These are phyloP conservation scores for Ormyrus nitidulus DNA, from an alignment of 2,888 invertebrate genomes.

Conservation along the genomic window DNA sequence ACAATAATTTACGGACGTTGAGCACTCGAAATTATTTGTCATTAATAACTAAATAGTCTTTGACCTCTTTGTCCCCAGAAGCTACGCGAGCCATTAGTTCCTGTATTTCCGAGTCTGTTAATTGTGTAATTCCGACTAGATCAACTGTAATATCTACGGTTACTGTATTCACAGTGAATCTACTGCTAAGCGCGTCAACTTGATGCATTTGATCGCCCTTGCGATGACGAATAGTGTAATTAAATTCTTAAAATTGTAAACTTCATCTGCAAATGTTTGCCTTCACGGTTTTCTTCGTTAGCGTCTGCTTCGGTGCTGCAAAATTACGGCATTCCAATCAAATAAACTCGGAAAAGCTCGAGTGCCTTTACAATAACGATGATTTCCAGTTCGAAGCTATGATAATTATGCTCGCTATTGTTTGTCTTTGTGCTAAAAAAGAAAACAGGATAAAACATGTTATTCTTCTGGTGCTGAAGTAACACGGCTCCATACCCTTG, in stretches of 20 bases:
- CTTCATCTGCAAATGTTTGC: background rate
- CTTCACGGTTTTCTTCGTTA: background rate
- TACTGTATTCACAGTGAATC: background rate
- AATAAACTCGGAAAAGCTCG: no score
- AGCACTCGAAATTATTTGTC: no score
- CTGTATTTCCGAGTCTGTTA: background rate
- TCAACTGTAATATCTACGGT: background rate
- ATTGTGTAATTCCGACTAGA: background rate
- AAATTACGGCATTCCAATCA: background rate
- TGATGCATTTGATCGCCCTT: background rate
- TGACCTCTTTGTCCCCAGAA: background rate
- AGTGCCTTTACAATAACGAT: background rate
- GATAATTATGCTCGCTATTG: background rate
- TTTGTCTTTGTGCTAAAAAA: background rate
- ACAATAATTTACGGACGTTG: no score
- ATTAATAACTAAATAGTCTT: background rate
- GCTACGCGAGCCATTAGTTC: background rate
- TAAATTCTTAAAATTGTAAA: background rate
- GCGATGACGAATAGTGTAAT: background rate
- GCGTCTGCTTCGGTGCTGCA: background rate
- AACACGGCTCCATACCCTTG: background rate
- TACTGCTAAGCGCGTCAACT: background rate
- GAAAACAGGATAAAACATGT: background rate
- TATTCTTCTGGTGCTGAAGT: background rate
- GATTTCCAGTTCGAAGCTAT: background rate